Conservation (phyloP, 2,113 vertebrate species). For the Malurus alboscapulatus region DNA sequence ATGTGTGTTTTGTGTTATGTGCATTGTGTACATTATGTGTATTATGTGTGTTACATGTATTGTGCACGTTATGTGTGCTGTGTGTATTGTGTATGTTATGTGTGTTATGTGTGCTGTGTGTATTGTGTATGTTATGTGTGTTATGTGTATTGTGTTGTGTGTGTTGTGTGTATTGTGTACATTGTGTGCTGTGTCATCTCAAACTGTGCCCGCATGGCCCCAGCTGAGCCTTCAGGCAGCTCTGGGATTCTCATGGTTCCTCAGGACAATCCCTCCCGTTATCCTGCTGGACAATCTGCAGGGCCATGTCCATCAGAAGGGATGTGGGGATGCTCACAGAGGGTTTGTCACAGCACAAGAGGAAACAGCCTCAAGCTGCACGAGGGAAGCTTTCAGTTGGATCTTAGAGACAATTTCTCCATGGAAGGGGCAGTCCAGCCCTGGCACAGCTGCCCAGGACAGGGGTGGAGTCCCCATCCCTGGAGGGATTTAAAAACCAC, state of each 20-base stretch:
- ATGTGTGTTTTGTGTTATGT: too few relatives aligned
- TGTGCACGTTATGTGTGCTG: background rate
- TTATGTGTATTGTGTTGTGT: too few relatives aligned
- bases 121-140: too few relatives aligned
- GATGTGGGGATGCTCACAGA: fast-evolving
- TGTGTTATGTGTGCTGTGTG: background rate
- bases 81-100: background rate
- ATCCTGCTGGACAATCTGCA: background rate
- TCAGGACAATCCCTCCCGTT: background rate
- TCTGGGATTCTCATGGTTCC: background rate
- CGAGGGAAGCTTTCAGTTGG: background rate
- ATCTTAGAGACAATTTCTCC: background rate
- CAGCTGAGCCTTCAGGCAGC: background rate
- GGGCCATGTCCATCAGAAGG: background rate
- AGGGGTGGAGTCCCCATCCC: background rate
- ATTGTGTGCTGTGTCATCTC: too few relatives aligned
- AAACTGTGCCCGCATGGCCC: fast-evolving
- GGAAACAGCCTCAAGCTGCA: fast-evolving
- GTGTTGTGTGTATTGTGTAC: too few relatives aligned
- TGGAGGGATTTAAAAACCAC: fast-evolving
- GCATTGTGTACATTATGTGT: too few relatives aligned
- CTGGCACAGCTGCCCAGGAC: background rate
- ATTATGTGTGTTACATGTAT: too few relatives aligned
- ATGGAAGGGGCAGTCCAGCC: background rate
- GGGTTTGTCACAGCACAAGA: background rate